Conservation (phyloP, 2,888 invertebrate genomes). For the Ormyrus labotus region DNA sequence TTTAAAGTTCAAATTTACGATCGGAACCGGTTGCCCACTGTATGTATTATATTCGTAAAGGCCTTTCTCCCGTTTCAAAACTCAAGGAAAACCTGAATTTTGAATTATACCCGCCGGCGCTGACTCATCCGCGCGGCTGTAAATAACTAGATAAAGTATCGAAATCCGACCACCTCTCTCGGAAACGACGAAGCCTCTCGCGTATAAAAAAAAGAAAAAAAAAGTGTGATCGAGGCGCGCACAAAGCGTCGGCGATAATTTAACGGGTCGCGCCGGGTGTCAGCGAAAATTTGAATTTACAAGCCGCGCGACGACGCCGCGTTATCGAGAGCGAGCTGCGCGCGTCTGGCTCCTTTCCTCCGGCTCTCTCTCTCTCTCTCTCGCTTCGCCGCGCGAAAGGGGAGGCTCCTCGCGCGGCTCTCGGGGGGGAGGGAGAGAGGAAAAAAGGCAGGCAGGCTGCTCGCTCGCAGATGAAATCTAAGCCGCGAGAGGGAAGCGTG, state of each 20-base stretch:
- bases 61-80: neutral
- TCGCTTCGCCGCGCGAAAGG: neutral
- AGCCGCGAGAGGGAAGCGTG: conserved; percentile 28
- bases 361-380: conserved; percentile 7
- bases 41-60: neutral
- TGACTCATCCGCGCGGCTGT: conserved; percentile 14
- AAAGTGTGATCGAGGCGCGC: too few relatives aligned
- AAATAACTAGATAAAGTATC: conserved; percentile 28
- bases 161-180: conserved; percentile 16
- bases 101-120: conserved; percentile 18
- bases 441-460: neutral
- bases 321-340: too few relatives aligned
- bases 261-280: too few relatives aligned
- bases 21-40: conserved; percentile 37
- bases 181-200: neutral
- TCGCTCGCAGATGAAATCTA: conserved; percentile 37
- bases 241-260: too few relatives aligned
- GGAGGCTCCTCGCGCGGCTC: neutral
- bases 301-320: too few relatives aligned
- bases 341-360: neutral
- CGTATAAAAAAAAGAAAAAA: too few relatives aligned
- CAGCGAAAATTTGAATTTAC: too few relatives aligned
- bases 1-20: conserved; percentile 34
- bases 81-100: conserved; percentile 36
- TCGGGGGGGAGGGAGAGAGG: neutral